Conservation (phyloP, 2,797 vertebrate genomes). For the Varecia variegata region DNA sequence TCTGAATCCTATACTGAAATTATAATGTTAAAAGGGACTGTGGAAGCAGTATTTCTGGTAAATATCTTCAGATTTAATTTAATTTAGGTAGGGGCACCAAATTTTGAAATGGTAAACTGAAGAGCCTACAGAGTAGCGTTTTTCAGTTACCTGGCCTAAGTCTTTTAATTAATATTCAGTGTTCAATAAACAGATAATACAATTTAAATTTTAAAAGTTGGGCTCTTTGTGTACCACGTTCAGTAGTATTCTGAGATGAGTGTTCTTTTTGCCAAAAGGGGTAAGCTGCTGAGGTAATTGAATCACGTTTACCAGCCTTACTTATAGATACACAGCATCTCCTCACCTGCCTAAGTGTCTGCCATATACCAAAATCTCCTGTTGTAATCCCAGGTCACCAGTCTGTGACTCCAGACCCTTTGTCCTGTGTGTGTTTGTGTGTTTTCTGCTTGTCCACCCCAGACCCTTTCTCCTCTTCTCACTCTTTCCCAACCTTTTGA, state of each 20-base stretch:
- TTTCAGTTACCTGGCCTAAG: not conserved
- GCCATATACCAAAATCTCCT: not conserved
- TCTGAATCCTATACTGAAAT: not conserved
- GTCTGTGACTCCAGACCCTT: not conserved
- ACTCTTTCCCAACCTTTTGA: not conserved
- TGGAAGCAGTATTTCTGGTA: not conserved
- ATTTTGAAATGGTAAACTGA: not conserved
- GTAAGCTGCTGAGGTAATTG: not conserved
- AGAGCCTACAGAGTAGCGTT: not conserved
- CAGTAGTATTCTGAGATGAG: not conserved
- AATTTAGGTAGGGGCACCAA: not conserved
- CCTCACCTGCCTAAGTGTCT: not conserved
- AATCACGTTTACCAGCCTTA: not conserved
- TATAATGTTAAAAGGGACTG: not conserved
- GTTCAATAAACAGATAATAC: not conserved
- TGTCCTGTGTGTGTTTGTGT: not conserved
- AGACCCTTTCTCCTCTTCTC: not conserved
- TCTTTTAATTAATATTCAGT: not conserved
- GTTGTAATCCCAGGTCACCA: not conserved
- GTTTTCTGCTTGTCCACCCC: not conserved
- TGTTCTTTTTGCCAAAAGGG: not conserved
- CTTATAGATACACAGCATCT: not conserved
- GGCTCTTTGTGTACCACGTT: not conserved
- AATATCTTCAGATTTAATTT: slow-evolving; percentile 18
- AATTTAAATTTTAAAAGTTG: not conserved